These are phyloP conservation scores for Telmatherina bonti DNA, from an alignment of 2,797 vertebrate species.

Conservation along the genomic window DNA sequence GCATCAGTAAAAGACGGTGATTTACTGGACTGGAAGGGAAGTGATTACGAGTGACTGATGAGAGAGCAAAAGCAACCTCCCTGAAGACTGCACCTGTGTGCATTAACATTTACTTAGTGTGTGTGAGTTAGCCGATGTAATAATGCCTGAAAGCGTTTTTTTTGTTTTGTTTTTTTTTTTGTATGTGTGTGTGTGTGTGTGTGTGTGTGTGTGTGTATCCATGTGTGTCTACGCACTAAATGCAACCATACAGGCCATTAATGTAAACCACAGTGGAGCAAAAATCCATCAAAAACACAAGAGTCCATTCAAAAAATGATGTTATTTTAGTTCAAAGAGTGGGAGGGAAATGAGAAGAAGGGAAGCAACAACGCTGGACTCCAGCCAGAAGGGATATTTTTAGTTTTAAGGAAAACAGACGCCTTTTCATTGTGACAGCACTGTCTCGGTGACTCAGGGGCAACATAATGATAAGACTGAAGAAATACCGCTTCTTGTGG, in stretches of 20 bases:
- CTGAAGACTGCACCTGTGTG: constrained; percentile 74
- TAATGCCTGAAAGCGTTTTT: constrained; percentile 52
- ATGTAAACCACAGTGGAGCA: constrained; percentile 68
- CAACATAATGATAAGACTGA: constrained; percentile 43
- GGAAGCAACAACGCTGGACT: constrained; percentile 65
- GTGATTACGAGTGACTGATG: constrained; percentile 82
- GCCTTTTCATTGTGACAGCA: constrained; percentile 36
- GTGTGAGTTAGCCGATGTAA: constrained; percentile 25
- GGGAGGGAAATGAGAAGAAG: constrained; percentile 53
- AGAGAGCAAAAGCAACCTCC: constrained; percentile 72
- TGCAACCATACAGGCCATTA: constrained; percentile 66
- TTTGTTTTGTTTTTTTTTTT: too few species aligned
- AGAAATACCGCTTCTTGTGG: constrained; percentile 52
- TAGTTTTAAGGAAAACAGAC: constrained; percentile 52
- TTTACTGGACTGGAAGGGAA: constrained; percentile 76
- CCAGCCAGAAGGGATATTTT: constrained; percentile 70
- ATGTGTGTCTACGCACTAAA: constrained; percentile 57
- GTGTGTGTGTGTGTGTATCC: constrained; percentile 43
- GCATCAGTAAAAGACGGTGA: constrained; percentile 71
- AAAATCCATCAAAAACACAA: constrained; percentile 67
- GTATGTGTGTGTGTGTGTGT: constrained; percentile 35
- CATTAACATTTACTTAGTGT: constrained; percentile 70
- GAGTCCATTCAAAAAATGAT: constrained; percentile 57
- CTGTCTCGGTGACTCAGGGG: constrained; percentile 42
- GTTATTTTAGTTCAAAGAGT: constrained; percentile 74